Evolutionary conservation across 2,888 invertebrate species (phyloP), one percentile per base, ranked within the genome.

Genomic region (Aphelenchoides bicaudatus): DNA sequence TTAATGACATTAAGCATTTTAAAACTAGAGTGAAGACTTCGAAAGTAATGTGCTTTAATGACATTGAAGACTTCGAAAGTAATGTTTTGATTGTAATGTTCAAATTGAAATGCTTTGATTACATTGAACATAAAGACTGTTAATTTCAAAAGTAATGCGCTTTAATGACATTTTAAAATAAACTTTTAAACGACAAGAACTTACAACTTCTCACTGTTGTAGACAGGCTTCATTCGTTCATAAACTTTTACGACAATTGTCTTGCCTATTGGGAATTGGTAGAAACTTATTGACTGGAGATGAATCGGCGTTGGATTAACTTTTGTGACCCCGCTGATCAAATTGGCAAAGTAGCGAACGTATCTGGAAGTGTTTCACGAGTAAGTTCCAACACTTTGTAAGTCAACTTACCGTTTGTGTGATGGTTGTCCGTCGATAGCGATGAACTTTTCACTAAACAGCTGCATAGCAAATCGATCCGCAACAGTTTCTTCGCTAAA

Each of bases 391-490:
- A 19, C 16, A 10, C 49, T 37, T 29, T 8, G 19, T 10, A 4
- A 21, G 31, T 19, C 6, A n/a, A 10, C 27, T 8, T 16, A 87
- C 86, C 88, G 85, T 81, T 85, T 85, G 80, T 88, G 87, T 47
- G 88, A 88, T 48, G 88, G 88, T 67, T 87, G 85, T 63, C 85
- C 84, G 61, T 87, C 81, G 62, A 86, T 84, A 62, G 86, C 87
- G 63, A 88, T 84, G 80, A 87, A 87, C 79, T 88, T 87, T 73
- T 91, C 90, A 71, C 90, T 86, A 81, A 89, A 92, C 74, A 88
- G 85, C 75, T 89, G 85, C 91, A 92, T 92, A 48, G 91, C 90
- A 82, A 89, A 91, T 78, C 90, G 85, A 83, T 92, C 91, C 73
- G 91, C 84, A 8, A 90, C 90, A 62, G 82, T 82, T 72, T 84